A percentile compares a stretch with the other conserved stretches of the same genome.
Conservation (phyloP, 2,797 vertebrate genomes). For the Clarias pachynema region DNA sequence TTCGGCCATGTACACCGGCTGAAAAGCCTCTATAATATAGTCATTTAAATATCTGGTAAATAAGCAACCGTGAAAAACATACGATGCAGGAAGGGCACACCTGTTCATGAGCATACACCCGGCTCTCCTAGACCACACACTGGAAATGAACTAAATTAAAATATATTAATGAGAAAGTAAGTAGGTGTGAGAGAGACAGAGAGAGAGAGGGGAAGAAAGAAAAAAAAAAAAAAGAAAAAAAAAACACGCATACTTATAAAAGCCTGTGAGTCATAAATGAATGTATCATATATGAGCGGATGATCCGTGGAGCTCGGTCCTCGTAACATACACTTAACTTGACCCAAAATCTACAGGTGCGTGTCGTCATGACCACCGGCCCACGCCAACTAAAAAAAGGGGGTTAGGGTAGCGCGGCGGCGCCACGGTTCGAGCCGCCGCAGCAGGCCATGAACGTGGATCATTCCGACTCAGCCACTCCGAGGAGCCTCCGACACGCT, state of each 20-base stretch:
- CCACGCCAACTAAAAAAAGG: slow-evolving; percentile 64
- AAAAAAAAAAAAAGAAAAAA: slow-evolving; percentile 57
- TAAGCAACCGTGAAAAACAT: slow-evolving; percentile 62
- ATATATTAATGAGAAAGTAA: not conserved
- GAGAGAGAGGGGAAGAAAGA: too few species aligned
- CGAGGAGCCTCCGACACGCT: slow-evolving; percentile 21
- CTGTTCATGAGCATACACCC: slow-evolving; percentile 62
- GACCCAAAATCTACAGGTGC: slow-evolving; percentile 64
- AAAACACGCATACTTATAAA: slow-evolving; percentile 65
- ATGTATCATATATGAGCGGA: slow-evolving; percentile 61
- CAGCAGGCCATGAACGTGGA: slow-evolving; percentile 44
- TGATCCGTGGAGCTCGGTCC: slow-evolving; percentile 65
- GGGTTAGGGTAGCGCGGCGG: slow-evolving; percentile 62
- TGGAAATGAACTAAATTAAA: slow-evolving; percentile 38
- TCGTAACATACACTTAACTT: slow-evolving; percentile 59
- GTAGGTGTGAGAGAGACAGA: slow-evolving; percentile 41
- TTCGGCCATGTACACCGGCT: slow-evolving; percentile 51
- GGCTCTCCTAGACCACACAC: slow-evolving; percentile 47
- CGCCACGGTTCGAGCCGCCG: slow-evolving; percentile 61
- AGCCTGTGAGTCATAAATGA: slow-evolving; percentile 70
- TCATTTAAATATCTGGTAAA: slow-evolving; percentile 69
- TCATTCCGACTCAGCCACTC: slow-evolving; percentile 41
- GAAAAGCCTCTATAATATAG: slow-evolving; percentile 58
- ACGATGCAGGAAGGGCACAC: slow-evolving; percentile 62
- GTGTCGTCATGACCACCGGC: slow-evolving; percentile 61